phyloP scores from a whole-genome alignment of 2,113 vertebrate genomes.

The Strigops habroptila region DNA sequence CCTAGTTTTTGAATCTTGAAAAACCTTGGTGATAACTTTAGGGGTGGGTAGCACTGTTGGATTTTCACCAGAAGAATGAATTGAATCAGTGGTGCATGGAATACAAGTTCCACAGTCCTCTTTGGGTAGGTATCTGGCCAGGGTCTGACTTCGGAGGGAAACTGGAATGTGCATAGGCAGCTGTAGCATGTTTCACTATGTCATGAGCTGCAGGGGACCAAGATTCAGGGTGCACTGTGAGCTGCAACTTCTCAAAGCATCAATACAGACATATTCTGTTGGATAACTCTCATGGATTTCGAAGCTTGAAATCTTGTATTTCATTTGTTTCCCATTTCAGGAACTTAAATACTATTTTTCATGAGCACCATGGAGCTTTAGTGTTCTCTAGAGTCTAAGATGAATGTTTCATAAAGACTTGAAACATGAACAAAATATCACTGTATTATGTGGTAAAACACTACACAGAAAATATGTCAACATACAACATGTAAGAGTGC shows the following conservation, averaged over 20 bases:
- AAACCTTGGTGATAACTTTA: not conserved
- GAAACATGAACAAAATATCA: not conserved
- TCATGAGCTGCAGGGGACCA: not conserved
- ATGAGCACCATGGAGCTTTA: not conserved
- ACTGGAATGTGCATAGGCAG: not conserved
- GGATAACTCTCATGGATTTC: not conserved
- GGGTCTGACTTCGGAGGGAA: not conserved
- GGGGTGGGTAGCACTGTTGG: not conserved
- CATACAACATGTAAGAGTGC: not conserved
- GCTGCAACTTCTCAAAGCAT: not conserved
- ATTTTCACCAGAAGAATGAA: not conserved
- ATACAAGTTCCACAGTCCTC: not conserved
- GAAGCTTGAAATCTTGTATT: not conserved
- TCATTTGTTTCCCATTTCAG: not conserved
- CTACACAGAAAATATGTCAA: not conserved
- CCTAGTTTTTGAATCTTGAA: not conserved
- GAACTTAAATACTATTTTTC: not conserved
- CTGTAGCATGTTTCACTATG: not conserved
- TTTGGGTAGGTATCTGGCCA: not conserved
- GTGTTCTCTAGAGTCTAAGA: not conserved
- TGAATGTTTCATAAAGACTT: not conserved
- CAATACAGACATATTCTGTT: not conserved
- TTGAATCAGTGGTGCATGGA: not conserved
- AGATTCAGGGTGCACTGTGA: not conserved
- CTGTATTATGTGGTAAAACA: not conserved